phyloP scores from a whole-genome alignment of 2,888 invertebrate genomes.

The Melinopterus prodromus region DNA sequence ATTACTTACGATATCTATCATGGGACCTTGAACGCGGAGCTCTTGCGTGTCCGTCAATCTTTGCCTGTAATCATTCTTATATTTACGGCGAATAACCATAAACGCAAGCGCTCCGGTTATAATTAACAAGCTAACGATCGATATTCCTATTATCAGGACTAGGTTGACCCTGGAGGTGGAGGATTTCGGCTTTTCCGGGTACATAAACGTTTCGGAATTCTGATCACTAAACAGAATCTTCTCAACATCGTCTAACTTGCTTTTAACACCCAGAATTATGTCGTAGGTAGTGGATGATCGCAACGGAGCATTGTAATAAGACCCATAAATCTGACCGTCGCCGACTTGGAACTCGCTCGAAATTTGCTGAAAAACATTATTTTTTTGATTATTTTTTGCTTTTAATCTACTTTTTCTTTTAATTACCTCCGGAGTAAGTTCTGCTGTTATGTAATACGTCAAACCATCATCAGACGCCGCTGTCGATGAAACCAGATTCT shows the following conservation, averaged over 20 bases:
- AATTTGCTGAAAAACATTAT: conserved; percentile 60
- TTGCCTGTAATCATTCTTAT: conserved; percentile 58
- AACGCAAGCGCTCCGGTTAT: conserved; percentile 76
- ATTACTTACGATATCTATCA: conserved; percentile 73
- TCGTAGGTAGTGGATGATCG: conserved; percentile 69
- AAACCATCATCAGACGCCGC: conserved; percentile 73
- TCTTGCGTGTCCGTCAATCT: conserved; percentile 70
- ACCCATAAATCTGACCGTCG: conserved; percentile 76
- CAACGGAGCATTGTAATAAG: conserved; percentile 80
- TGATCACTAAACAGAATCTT: conserved; percentile 71
- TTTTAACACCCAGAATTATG: conserved; percentile 76
- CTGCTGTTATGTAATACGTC: conserved; percentile 85
- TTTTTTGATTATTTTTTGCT: background rate
- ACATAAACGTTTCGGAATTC: background rate
- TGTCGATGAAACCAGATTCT: conserved; percentile 70
- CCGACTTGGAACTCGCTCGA: conserved; percentile 76
- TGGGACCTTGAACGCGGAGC: conserved; percentile 79
- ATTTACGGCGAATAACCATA: conserved; percentile 66
- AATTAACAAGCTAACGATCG: conserved; percentile 61
- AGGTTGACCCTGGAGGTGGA: background rate
- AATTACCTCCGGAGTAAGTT: conserved; percentile 71
- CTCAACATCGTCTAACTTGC: conserved; percentile 70
- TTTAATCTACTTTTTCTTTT: background rate
- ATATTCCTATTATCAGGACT: conserved; percentile 51
- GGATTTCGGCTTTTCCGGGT: background rate